phyloP scores from a whole-genome alignment of 53 echinoderm and acorn worm species.

The Crossaster papposus region DNA sequence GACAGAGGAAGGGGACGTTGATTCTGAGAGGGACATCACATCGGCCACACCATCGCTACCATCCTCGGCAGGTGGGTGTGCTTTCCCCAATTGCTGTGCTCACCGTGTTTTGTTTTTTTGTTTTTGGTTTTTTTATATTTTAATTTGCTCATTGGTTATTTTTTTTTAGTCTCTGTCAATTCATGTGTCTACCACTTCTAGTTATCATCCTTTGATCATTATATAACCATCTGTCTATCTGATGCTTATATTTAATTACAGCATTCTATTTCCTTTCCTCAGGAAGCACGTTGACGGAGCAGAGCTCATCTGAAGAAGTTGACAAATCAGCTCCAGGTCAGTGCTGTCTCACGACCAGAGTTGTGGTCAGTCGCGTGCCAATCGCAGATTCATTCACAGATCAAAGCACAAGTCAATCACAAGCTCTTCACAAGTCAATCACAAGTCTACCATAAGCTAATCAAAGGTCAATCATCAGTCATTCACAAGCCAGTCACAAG shows the following conservation, averaged over 20 bases:
- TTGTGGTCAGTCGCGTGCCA: no score
- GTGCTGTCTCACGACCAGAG: background rate
- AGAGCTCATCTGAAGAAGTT: constrained; percentile 31
- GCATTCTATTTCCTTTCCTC: background rate
- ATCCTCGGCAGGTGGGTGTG: constrained; percentile 48
- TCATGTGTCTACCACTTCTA: no score
- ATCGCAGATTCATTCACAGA: no score
- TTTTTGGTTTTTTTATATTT: background rate
- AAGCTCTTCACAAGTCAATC: no score
- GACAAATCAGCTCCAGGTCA: constrained; percentile 13
- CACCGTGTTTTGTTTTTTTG: background rate
- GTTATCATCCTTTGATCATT: no score
- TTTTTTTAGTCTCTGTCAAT: no score
- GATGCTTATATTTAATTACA: no score
- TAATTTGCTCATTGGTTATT: background rate
- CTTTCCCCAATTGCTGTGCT: constrained; percentile 14
- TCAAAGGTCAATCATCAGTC: no score
- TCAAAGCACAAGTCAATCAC: no score
- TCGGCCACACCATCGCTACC: constrained; percentile 53
- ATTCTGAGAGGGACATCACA: constrained; percentile 70
- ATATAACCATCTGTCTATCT: no score
- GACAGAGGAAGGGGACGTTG: constrained; percentile 53
- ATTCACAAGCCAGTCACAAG: no score
- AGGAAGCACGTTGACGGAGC: constrained; percentile 44
- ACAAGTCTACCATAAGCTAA: no score